Conservation (phyloP, 2,113 vertebrate genomes). For the Stictonetta naevosa region DNA sequence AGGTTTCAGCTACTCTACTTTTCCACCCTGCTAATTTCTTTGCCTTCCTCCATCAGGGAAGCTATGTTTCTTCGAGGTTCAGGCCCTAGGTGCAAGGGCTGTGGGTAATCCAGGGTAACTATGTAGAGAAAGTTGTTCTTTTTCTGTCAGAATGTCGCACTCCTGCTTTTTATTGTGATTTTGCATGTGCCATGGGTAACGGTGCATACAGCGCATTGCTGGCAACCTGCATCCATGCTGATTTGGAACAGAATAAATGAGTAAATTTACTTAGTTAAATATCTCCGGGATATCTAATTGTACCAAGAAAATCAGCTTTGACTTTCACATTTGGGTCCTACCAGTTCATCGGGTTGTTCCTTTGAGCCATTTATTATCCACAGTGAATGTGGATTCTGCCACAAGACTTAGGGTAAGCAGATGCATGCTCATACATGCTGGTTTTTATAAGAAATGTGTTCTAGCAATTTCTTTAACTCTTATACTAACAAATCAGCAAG, state of each 20-base stretch:
- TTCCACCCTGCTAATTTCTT: not conserved
- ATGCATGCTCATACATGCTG: not conserved
- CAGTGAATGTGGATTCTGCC: not conserved
- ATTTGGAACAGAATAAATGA: not conserved
- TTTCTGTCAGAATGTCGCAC: not conserved
- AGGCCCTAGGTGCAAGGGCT: not conserved
- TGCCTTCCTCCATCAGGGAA: not conserved
- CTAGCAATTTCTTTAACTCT: not conserved
- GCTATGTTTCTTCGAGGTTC: not conserved
- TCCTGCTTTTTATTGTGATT: not conserved
- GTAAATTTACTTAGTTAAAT: not conserved
- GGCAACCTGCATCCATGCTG: not conserved
- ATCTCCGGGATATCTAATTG: not conserved
- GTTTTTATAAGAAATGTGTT: not conserved
- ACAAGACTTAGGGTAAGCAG: not conserved
- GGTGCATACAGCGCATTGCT: not conserved
- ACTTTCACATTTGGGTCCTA: not conserved
- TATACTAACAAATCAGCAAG: not conserved
- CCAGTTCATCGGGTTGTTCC: accelerated
- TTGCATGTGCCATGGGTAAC: not conserved
- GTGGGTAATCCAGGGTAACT: not conserved
- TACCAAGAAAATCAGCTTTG: not conserved
- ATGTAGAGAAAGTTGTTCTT: not conserved
- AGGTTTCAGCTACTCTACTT: not conserved
- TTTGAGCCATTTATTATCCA: not conserved